Evolutionary conservation across 2,113 vertebrate genomes (phyloP), one percentile per base, ranked within the genome.

Genomic region (Fulmarus glacialis): DNA sequence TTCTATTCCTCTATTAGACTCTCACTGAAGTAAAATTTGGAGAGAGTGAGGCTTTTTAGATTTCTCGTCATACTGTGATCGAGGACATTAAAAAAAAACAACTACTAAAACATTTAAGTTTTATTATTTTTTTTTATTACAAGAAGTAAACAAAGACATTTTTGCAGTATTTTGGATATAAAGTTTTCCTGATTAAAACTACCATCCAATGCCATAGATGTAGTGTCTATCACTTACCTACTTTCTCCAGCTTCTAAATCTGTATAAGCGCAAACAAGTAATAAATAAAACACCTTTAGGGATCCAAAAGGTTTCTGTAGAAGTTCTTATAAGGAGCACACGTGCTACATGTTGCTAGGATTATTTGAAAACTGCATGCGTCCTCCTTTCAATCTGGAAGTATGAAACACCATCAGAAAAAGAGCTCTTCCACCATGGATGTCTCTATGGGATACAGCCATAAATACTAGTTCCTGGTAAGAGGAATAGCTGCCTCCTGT

Each of bases 241-340:
- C 3, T 40, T 68, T 83, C 70, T 32, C 19, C 59, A 42, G 4
- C 8, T 83, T 80, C 52, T 60, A 60, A 43, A 30, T 52, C 30
- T 12, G 1, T 45, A 23, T 21, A 4, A 84, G 18, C 0, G 0
- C 5, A 58, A 94, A n/a, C 23, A 70, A 82, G 26, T 90, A 2
- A 78, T 62, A 86, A 96, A 81, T 47, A 55, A 86, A 89, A 78
- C 30, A 53, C 5, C 30, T 70, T 53, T 34, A 71, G 16, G 40
- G 23, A 72, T 60, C 7, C 13, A 43, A 89, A 88, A 72, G 7
- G 24, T 17, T 88, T 82, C 52, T 73, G 45, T 22, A 45, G 26
- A 6, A 63, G 21, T 43, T 75, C 30, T 48, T 64, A 22, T 5
- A 38, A 70, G 58, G 11, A 48, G 27, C 8, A 16, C 53, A 47